phyloP scores from a whole-genome alignment of 2,113 vertebrate genomes.

The Datnioides undecimradiatus region DNA sequence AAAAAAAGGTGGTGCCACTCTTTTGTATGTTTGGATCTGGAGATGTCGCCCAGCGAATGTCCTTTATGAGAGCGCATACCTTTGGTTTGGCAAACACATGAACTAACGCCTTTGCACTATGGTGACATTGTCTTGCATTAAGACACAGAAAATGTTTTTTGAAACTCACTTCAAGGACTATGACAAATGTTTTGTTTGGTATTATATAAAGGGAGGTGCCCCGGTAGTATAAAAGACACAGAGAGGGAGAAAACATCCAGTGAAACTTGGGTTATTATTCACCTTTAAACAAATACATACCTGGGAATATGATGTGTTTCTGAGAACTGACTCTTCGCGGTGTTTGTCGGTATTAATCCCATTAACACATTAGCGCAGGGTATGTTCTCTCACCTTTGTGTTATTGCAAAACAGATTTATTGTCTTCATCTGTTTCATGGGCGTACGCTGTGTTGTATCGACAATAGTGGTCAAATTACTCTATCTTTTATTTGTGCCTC shows the following conservation, averaged over 20 bases:
- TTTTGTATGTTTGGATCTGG: neutral
- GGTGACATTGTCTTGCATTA: neutral
- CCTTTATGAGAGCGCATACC: neutral
- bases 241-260: neutral
- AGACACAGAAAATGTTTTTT: neutral
- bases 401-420: neutral
- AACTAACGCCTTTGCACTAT: constrained; percentile 3
- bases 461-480: neutral
- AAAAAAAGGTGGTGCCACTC: neutral
- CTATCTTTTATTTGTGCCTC: neutral
- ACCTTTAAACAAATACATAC: constrained; percentile 45
- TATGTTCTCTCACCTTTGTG: constrained; percentile 6
- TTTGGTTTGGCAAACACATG: constrained; percentile 13
- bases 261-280: constrained; percentile 41
- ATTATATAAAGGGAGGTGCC: constrained; percentile 8
- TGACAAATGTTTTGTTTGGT: constrained; percentile 16
- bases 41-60: neutral
- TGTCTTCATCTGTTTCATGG: neutral
- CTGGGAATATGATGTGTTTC: constrained; percentile 15
- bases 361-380: neutral
- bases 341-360: constrained; percentile 22
- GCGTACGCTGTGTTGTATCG: neutral
- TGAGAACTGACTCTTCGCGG: constrained; percentile 10
- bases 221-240: neutral
- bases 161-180: constrained; percentile 4